These are phyloP conservation scores for Onchidella celtica DNA, from an alignment of 2,888 invertebrate species.

Conservation along the genomic window DNA sequence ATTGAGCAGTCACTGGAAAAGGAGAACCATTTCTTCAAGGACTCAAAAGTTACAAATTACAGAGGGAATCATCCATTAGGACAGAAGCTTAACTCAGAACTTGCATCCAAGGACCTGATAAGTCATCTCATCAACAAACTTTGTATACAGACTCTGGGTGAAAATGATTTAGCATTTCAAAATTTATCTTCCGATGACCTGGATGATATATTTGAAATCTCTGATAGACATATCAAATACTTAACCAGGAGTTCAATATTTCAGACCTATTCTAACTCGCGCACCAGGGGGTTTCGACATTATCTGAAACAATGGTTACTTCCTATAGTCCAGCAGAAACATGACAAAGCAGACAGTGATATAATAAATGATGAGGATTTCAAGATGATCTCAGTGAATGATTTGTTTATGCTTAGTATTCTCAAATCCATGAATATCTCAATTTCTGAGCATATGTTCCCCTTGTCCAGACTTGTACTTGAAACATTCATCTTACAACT, in stretches of 20 bases:
- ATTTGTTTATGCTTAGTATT: conserved; percentile 45
- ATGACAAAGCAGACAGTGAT: neutral
- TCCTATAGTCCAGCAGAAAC: neutral
- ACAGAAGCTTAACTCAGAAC: neutral
- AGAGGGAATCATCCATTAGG: neutral
- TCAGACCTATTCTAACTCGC: conserved; percentile 21
- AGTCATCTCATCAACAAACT: conserved; percentile 13
- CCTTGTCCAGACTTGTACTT: conserved; percentile 33
- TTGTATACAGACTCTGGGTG: conserved; percentile 12
- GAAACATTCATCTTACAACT: conserved; percentile 7
- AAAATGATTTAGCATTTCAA: neutral
- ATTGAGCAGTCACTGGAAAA: conserved; percentile 42
- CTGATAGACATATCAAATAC: conserved; percentile 30
- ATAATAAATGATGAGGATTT: neutral
- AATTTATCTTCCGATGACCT: conserved; percentile 24
- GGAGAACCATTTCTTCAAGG: conserved; percentile 49
- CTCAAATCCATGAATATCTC: conserved; percentile 32
- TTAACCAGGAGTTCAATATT: conserved; percentile 30
- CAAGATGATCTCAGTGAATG: conserved; percentile 39
- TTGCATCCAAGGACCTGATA: conserved; percentile 28
- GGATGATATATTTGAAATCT: conserved; percentile 34
- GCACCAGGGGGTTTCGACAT: conserved; percentile 17
- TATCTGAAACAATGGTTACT: conserved; percentile 16
- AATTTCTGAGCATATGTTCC: neutral
- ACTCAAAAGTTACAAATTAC: neutral